These are phyloP conservation scores for Pachyramphus minor DNA, from an alignment of 2,113 vertebrate species.

Conservation along the genomic window DNA sequence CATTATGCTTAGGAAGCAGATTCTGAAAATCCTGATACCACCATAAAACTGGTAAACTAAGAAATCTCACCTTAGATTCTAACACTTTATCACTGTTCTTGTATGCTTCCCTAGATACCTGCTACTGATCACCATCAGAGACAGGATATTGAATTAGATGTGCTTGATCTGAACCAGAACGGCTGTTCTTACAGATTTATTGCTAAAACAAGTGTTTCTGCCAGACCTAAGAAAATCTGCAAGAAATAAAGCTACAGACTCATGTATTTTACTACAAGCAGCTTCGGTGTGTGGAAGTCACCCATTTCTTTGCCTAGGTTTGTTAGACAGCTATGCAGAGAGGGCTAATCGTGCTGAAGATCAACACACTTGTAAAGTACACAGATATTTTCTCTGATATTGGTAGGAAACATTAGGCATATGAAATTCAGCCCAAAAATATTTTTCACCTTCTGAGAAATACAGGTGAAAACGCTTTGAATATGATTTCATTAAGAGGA, in stretches of 20 bases:
- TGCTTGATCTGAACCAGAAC: neutral
- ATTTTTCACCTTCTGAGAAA: neutral
- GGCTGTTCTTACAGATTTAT: neutral
- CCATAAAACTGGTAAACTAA: neutral
- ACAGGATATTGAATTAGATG: neutral
- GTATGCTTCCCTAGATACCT: neutral
- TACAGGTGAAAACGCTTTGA: neutral
- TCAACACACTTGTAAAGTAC: neutral
- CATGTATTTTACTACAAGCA: neutral
- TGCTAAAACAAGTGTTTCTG: neutral
- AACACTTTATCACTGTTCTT: neutral
- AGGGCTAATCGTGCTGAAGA: neutral
- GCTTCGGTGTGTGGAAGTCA: neutral
- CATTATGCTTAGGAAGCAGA: neutral
- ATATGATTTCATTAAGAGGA: fast-evolving
- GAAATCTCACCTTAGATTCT: neutral
- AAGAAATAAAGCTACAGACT: neutral
- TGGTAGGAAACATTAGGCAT: neutral
- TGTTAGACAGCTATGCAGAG: neutral
- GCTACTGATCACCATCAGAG: neutral
- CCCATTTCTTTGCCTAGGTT: neutral
- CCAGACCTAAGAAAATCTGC: neutral
- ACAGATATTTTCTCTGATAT: neutral
- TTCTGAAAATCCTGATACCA: neutral
- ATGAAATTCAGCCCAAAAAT: neutral